Evolutionary conservation across 2,888 invertebrate genomes (phyloP).

Genomic region (Lasioglossum leucozonium): DNA sequence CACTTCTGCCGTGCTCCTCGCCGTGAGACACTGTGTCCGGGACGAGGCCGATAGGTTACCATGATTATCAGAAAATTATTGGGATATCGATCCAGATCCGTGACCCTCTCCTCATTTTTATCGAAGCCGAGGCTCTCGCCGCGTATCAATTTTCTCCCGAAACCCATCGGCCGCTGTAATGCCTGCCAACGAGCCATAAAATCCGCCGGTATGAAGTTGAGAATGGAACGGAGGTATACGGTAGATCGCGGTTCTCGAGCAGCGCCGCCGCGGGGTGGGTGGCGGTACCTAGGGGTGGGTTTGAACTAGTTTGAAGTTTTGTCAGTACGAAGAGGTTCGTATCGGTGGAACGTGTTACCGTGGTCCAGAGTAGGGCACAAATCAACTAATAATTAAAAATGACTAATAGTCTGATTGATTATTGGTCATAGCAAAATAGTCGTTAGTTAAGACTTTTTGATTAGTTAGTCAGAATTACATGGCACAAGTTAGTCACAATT

Average conservation of each 20-base stretch:
- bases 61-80: constrained; percentile 75
- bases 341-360: too few species aligned
- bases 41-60: constrained; percentile 66
- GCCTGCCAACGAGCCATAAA: constrained; percentile 69
- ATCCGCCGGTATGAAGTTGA: too few species aligned
- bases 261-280: not conserved
- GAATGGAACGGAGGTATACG: not conserved
- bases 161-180: constrained; percentile 47
- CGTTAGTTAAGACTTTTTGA: too few species aligned
- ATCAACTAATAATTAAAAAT: too few species aligned
- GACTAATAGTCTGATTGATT: too few species aligned
- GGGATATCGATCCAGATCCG: constrained; percentile 72
- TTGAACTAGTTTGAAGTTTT: not conserved
- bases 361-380: too few species aligned
- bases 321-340: not conserved
- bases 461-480: too few species aligned
- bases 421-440: too few species aligned
- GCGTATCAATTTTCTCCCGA: constrained; percentile 58
- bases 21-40: constrained; percentile 16
- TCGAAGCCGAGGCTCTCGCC: constrained; percentile 8
- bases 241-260: not conserved
- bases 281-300: not conserved
- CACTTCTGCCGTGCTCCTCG: not conserved
- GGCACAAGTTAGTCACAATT: too few species aligned
- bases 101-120: constrained; percentile 48